Conservation (phyloP, 2,113 vertebrate genomes). For the Eolophus roseicapilla region DNA sequence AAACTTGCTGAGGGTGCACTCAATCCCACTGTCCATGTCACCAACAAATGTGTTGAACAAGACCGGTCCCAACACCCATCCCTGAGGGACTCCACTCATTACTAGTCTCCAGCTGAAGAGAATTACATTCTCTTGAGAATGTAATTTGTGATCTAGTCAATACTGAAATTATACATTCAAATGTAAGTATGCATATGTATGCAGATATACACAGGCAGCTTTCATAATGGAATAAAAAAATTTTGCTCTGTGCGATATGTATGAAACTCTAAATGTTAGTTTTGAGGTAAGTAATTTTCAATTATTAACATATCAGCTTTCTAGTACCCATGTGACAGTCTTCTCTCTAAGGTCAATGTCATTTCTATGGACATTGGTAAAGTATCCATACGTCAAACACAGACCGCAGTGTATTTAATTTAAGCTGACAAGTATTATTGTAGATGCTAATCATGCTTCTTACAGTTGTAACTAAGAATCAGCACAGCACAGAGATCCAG, state of each 20-base stretch:
- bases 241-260: not conserved
- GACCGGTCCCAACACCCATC: no score
- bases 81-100: no score
- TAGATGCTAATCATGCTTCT: not conserved
- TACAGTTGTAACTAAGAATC: not conserved
- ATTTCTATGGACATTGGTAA: not conserved
- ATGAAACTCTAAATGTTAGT: not conserved
- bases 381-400: not conserved
- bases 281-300: not conserved
- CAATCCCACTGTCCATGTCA: no score
- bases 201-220: not conserved
- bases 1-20: no score
- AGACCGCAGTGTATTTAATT: not conserved
- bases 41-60: no score
- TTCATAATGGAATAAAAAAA: not conserved
- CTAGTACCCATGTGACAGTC: not conserved
- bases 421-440: not conserved
- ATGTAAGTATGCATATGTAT: not conserved
- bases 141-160: not conserved
- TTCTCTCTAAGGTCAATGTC: not conserved
- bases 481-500: fast-evolving
- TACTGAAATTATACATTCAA: not conserved
- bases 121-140: not conserved
- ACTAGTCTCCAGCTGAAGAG: no score
- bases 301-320: not conserved